Evolutionary conservation across 1,140 invertebrate species (phyloP).

Genomic region (Cotesia typhae): DNA sequence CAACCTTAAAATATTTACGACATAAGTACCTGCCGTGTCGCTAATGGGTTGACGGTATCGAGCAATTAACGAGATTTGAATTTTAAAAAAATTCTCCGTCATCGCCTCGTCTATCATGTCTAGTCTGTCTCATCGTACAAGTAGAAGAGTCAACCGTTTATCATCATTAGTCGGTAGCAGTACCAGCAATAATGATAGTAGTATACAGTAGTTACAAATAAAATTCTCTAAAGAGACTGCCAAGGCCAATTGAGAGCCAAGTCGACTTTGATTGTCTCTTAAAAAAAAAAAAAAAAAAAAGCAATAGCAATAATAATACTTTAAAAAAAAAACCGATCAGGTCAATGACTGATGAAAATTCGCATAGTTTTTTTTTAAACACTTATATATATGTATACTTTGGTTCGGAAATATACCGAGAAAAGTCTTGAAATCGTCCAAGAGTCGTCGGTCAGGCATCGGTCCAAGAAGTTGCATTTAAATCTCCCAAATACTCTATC

Average conservation of each 20-base stretch:
- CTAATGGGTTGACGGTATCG: constrained; percentile 32
- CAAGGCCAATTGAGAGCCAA: constrained; percentile 21
- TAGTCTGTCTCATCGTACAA: constrained; percentile 27
- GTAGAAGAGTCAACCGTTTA: constrained; percentile 12
- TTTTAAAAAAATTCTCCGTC: constrained; percentile 28
- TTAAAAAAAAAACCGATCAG: constrained; percentile 21
- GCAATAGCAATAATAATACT: background rate
- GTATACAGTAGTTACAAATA: constrained; percentile 6
- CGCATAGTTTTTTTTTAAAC: constrained; percentile 11
- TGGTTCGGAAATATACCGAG: constrained; percentile 53
- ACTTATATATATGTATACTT: constrained; percentile 23
- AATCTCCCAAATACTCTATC: constrained; percentile 27
- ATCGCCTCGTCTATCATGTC: constrained; percentile 26
- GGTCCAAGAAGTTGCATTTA: constrained; percentile 52
- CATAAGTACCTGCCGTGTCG: constrained; percentile 36
- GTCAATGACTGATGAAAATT: constrained; percentile 34
- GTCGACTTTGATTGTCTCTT: constrained; percentile 14
- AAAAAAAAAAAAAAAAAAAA: background rate
- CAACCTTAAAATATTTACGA: constrained; percentile 30
- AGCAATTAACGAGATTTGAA: constrained; percentile 35
- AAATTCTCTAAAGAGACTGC: constrained; percentile 11
- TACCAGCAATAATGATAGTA: too few relatives aligned
- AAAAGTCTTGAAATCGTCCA: constrained; percentile 55
- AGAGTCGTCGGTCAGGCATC: constrained; percentile 56
- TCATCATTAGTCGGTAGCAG: constrained; percentile 27